A percentile compares a stretch with the other conserved stretches of the same genome.
These are phyloP conservation scores for Heliconius charithonia DNA, from an alignment of 2,888 invertebrate species.

Conservation along the genomic window DNA sequence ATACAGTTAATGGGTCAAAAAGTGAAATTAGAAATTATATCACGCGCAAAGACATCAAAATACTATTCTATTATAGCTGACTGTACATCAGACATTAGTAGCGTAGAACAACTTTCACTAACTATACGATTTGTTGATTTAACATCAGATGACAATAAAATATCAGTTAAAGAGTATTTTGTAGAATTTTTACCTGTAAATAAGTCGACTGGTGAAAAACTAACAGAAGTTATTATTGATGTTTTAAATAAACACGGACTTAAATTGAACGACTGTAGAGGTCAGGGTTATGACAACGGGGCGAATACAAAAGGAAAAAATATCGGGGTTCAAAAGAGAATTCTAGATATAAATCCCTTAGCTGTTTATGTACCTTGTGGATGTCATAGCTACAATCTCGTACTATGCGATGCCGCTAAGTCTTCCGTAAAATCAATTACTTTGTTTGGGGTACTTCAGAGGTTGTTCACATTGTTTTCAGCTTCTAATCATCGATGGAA, in stretches of 20 bases:
- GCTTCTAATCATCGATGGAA: too few species aligned
- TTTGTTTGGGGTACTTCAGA: constrained; percentile 24
- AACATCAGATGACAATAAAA: not conserved
- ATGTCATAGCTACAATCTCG: constrained; percentile 42
- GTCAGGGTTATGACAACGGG: constrained; percentile 49
- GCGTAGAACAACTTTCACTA: not conserved
- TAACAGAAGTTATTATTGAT: constrained; percentile 39
- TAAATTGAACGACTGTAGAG: constrained; percentile 52
- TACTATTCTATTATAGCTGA: not conserved
- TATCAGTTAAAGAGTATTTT: constrained; percentile 8
- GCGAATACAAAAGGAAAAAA: constrained; percentile 58
- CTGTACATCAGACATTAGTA: not conserved
- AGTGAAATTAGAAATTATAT: constrained; percentile 46
- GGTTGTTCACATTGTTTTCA: too few species aligned
- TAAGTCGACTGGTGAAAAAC: too few species aligned
- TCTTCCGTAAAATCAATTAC: constrained; percentile 52
- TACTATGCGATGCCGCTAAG: not conserved
- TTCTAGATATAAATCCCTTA: constrained; percentile 51
- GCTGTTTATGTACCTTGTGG: constrained; percentile 48
- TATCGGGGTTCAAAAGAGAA: constrained; percentile 56
- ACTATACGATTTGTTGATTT: not conserved
- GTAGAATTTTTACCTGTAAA: too few species aligned
- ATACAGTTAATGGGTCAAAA: constrained; percentile 47
- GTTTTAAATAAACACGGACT: constrained; percentile 52
- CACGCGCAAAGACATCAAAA: not conserved